Evolutionary conservation across 2,797 vertebrate genomes (phyloP), one percentile per base, ranked within the genome.

Genomic region (Mormyrus proboscirostris): DNA sequence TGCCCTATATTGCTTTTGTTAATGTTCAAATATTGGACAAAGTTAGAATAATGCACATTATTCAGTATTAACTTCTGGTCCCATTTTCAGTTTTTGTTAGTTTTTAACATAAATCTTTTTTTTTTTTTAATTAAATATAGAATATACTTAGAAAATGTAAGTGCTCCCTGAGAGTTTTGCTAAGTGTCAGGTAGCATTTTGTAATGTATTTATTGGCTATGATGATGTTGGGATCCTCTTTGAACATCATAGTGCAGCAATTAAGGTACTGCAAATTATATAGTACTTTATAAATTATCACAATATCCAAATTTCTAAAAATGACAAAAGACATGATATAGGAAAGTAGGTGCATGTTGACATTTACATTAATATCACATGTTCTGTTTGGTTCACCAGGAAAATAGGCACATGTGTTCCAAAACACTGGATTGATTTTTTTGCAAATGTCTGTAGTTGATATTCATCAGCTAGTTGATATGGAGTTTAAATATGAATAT

Each of bases 71-170:
- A 82, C 19, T 82, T 82, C 47, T 22, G 19, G 16, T 47, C 41
- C 14, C 41, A 4, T 82, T n/a, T 79, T 79, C 76, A 44, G 76
- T 73, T 73, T 73, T 73, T 73, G 29, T 38, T 69, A 65, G 62
- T 33, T 69, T 33, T 69, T 73, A 73, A 73, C 65, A 22, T 25
- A 69, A 59, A 33, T 33, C 3, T 41, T 41, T 79, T 19, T 44
- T 41, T 76, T 59, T 55, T 55, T 38, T 41, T 19, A 33, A 33
- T 6, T 73, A 2, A 16, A 47, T 82, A 19, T 82, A n/a, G 76
- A 82, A 82, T 47, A 82, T 47, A 82, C 47, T 82, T 82, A 82
- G 38, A 82, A 47, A 82, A 82, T 82, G 41, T 82, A 47, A 82
- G 22, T 82, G 8, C 8, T 82, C 76, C 76, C 2, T 47, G 76